Evolutionary conservation across 1,140 invertebrate genomes (phyloP), one percentile per base, ranked within the genome.

Genomic region (Caligus rogercresseyi): DNA sequence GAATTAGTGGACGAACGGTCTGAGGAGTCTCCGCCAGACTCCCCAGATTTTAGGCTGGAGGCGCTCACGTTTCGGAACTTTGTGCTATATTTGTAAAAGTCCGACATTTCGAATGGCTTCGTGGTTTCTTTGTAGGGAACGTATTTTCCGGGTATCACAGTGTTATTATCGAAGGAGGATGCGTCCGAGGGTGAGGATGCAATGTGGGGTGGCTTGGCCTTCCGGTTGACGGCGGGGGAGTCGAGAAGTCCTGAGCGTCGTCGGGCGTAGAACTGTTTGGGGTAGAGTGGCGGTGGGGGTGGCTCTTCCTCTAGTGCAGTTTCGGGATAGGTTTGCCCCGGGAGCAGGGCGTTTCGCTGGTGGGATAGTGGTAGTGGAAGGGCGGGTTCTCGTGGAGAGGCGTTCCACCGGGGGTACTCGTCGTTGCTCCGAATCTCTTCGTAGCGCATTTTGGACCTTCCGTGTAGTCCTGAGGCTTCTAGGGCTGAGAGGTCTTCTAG

Each of bases 31-130:
- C 57, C 53, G 19, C 15, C 63, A 1, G 60, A 52, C 59, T 61
- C 60, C 3, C 18, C 31, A 3, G 63, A 62, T 51, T 19, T 16
- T 1, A 59, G 16, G 15, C 25, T 59, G 2, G 53, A 26, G 4
- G 25, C 66, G 24, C 56, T 67, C 15, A 16, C 43, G 25, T 63
- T 65, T 11, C 87, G 79, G 72, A 85, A 90, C 70, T 91, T 91
- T 23, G 88, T 90, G 55, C 89, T 93, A 71, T 96, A 96, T 74
- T 95, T 94, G 74, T 94, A 96, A 75, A 93, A 94, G 72, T 96
- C 91, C 0, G 89, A 85, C 84, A 93, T 91, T 76, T 94, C 89
- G 74, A 92, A 96, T 14, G 90, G 90, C 72, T 96, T 95, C 0
- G 87, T 87, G 25, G 90, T 85, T 76, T 95, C 89, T 67, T 87